phyloP scores from a whole-genome alignment of 2,797 vertebrate genomes.

The Chaenodraco wilsoni region DNA sequence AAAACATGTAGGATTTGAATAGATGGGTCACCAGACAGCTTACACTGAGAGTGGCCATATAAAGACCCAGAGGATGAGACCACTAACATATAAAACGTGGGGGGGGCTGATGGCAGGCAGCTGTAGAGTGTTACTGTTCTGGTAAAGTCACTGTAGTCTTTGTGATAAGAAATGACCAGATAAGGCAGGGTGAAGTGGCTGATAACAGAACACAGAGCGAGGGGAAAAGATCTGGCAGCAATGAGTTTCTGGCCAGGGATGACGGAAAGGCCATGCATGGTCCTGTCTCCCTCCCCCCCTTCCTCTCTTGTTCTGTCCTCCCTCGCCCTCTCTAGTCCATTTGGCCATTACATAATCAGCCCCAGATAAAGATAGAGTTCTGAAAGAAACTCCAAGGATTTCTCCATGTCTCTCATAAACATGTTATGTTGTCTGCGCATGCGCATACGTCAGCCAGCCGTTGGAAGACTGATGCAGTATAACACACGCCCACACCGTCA shows the following conservation, averaged over 20 bases:
- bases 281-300: background rate
- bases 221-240: slow-evolving; percentile 30
- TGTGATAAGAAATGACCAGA: slow-evolving; percentile 37
- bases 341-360: slow-evolving; percentile 70
- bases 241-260: slow-evolving; percentile 12
- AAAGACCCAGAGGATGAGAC: background rate
- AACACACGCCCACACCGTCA: slow-evolving; percentile 33
- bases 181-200: slow-evolving; percentile 22
- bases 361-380: slow-evolving; percentile 60
- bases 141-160: slow-evolving; percentile 16
- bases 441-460: slow-evolving; percentile 50
- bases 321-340: slow-evolving; percentile 51
- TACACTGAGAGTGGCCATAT: background rate
- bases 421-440: slow-evolving; percentile 34
- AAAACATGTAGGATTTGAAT: background rate
- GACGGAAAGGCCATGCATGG: slow-evolving; percentile 49
- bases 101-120: background rate
- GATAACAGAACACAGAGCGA: slow-evolving; percentile 33
- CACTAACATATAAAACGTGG: background rate
- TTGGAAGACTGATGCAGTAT: slow-evolving; percentile 53
- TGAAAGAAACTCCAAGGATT: slow-evolving; percentile 60
- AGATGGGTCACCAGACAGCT: background rate
- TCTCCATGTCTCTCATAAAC: slow-evolving; percentile 22
- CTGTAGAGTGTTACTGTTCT: slow-evolving; percentile 19
- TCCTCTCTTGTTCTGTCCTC: slow-evolving; percentile 40